Percentiles rank a stretch among this genome's conserved stretches.
Conservation (phyloP, 1,140 invertebrate genomes). For the Bathynomus jamesi region DNA sequence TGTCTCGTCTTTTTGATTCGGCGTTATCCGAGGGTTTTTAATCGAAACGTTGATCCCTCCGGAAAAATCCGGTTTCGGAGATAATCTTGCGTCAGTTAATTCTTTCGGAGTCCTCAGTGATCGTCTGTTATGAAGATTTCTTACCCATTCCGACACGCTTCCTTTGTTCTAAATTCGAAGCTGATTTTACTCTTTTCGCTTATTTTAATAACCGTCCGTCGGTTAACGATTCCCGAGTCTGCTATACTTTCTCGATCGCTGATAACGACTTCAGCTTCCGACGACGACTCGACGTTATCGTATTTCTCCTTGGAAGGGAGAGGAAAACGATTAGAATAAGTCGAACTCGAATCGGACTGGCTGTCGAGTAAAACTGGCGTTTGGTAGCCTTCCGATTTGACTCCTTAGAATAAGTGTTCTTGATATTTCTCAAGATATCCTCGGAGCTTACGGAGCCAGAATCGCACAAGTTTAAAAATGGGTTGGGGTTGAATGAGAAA, state of each 20-base stretch:
- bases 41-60: constrained; percentile 29
- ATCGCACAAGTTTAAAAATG: too few relatives aligned
- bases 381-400: neutral
- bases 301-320: neutral
- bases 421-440: neutral
- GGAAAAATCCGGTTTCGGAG: constrained; percentile 10
- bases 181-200: constrained; percentile 35
- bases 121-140: constrained; percentile 20
- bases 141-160: constrained; percentile 16
- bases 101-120: constrained; percentile 13
- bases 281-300: neutral
- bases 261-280: constrained; percentile 25
- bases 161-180: constrained; percentile 16
- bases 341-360: neutral
- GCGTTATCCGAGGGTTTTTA: constrained; percentile 4
- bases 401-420: neutral
- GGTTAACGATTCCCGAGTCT: constrained; percentile 26
- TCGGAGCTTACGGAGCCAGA: neutral
- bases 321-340: neutral
- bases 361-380: neutral
- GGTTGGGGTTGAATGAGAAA: too few relatives aligned
- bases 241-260: constrained; percentile 33
- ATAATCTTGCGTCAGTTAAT: neutral
- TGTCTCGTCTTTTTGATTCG: constrained; percentile 9
- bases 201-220: constrained; percentile 32